These are phyloP conservation scores for Cottoperca gobio DNA, from an alignment of 2,797 vertebrate species.

Conservation along the genomic window DNA sequence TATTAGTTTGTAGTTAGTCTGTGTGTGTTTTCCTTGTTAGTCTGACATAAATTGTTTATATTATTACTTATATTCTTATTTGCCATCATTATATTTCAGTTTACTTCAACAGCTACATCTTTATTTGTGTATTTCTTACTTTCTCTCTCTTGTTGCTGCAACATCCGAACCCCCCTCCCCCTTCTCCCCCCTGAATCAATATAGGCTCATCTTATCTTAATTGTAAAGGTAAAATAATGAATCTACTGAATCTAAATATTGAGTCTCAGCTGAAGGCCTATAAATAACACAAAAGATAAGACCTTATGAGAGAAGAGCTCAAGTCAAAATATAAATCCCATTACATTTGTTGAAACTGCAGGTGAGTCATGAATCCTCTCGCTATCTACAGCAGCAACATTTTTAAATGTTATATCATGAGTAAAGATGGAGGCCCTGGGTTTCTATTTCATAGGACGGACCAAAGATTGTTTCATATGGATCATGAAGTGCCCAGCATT, in stretches of 20 bases:
- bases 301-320: constrained; percentile 1
- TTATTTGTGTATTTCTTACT: background rate
- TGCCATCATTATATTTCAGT: background rate
- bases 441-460: constrained; percentile 4
- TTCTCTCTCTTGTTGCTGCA: background rate
- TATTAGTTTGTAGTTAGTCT: background rate
- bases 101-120: too few species aligned
- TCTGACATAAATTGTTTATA: background rate
- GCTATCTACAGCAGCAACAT: constrained; percentile 9
- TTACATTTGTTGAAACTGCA: background rate
- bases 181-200: too few species aligned
- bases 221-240: background rate
- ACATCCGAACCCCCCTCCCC: background rate
- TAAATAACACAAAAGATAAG: constrained; percentile 3
- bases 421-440: background rate
- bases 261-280: background rate
- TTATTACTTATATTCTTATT: background rate
- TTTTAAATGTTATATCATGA: background rate
- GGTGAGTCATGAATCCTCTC: constrained; percentile 12
- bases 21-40: background rate
- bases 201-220: background rate
- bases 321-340: constrained; percentile 4
- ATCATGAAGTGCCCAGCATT: constrained; percentile 37
- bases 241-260: constrained; percentile 11
- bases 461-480: constrained; percentile 19